Percentiles rank a stretch among this genome's conserved stretches.
phyloP scores from a whole-genome alignment of 2,113 vertebrate genomes.

The Gallinago jamesoni region DNA sequence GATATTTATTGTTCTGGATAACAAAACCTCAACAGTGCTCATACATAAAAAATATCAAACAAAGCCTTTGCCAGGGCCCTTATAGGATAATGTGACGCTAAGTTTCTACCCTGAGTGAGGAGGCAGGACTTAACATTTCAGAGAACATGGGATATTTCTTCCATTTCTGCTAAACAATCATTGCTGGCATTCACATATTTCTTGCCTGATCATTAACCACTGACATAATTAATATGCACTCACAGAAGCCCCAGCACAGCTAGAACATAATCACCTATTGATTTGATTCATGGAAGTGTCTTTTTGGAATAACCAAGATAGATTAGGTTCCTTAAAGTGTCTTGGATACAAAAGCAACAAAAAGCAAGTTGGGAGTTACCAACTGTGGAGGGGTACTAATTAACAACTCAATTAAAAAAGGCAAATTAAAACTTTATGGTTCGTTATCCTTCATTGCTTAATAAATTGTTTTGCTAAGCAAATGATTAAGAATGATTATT shows the following conservation, averaged over 20 bases:
- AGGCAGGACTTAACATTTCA: not conserved
- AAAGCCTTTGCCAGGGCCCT: not conserved
- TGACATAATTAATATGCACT: constrained; percentile 76
- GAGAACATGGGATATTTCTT: not conserved
- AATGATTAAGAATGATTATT: constrained; percentile 77
- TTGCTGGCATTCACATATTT: constrained; percentile 31
- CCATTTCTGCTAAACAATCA: constrained; percentile 24
- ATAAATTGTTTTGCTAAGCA: constrained; percentile 79
- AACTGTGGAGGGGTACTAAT: constrained; percentile 74
- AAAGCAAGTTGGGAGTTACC: constrained; percentile 72
- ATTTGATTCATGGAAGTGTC: constrained; percentile 76
- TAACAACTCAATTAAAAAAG: constrained; percentile 87
- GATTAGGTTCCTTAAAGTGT: constrained; percentile 71
- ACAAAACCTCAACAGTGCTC: not conserved
- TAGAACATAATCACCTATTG: constrained; percentile 78
- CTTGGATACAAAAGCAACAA: constrained; percentile 70
- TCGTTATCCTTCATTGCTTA: constrained; percentile 77
- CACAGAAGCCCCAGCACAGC: constrained; percentile 64
- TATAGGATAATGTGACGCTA: fast-evolving
- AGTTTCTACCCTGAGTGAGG: not conserved
- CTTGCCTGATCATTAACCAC: constrained; percentile 70
- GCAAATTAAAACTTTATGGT: constrained; percentile 83
- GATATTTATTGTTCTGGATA: not conserved
- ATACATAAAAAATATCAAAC: not conserved
- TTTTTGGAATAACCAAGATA: constrained; percentile 69